Evolutionary conservation across 1,140 invertebrate genomes (phyloP), one percentile per base, ranked within the genome.

Genomic region (Calephelis virginiensis): DNA sequence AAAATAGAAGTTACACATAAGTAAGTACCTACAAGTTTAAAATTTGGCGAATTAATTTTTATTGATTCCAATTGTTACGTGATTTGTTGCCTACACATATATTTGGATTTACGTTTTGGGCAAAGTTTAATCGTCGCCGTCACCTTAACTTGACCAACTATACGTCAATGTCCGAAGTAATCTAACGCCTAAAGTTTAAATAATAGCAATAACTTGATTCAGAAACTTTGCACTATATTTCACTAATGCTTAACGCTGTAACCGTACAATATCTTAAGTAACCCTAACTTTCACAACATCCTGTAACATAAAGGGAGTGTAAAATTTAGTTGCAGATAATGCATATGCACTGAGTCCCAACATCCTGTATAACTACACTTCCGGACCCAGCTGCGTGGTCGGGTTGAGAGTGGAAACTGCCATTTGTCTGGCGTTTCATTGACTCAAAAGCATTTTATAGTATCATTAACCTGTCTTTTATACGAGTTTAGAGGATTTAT

Each of bases 351-450:
- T 60, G 61, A 69, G 50, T 60, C 49, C 8, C 14, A 67, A 65
- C 53, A 46, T 43, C 49, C 46, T 68, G 61, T 66, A 53, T 68
- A 60, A 67, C 49, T 46, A 60, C 67, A 61, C 70, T 67, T 68
- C 50, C 48, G 73, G 78, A 63, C 83, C 50, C 83, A 86, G 78
- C 76, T 86, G 83, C 67, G 67, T 68, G 70, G 76, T 56, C 76
- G 68, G 70, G 56, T 66, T 61, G 63, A 67, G 66, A 86, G 82
- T 84, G 74, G 68, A 76, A 76, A 66, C 62, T 63, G 63, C 77
- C 76, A 82, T 85, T 85, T 82, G 68, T 56, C 63, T 64, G 61
- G 50, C 64, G 62, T 62, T 67, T 69, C 63, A 66, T 75, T 76
- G 74, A 76, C 68, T 76, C 64, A 65, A 63, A 73, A 71, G 62